Percentiles rank a stretch among this genome's conserved stretches.
These are phyloP conservation scores for Eilema griseolum DNA, from an alignment of 2,888 invertebrate genomes.

Conservation along the genomic window DNA sequence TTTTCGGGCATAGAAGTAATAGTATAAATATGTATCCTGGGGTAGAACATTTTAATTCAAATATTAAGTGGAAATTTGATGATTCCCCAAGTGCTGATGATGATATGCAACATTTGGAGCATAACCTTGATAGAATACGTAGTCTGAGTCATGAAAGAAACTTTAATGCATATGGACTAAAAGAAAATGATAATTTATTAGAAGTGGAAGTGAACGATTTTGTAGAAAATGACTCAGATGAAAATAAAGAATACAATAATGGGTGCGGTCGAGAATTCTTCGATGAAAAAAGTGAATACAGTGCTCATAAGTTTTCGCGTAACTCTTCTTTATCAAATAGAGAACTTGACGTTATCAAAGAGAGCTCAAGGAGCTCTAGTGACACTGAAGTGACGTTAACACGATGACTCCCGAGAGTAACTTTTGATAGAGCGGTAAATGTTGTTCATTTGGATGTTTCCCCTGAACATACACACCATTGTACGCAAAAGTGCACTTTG, in stretches of 20 bases:
- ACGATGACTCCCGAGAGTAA: slow-evolving; percentile 84
- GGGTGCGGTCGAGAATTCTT: slow-evolving; percentile 70
- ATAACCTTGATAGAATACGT: slow-evolving; percentile 83
- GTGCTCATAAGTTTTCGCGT: slow-evolving; percentile 80
- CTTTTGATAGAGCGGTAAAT: slow-evolving; percentile 79
- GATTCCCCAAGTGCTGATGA: slow-evolving; percentile 73
- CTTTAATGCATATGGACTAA: slow-evolving; percentile 71
- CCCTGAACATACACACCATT: slow-evolving; percentile 64
- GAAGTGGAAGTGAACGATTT: slow-evolving; percentile 82
- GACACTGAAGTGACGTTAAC: slow-evolving; percentile 85
- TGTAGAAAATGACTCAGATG: slow-evolving; percentile 75
- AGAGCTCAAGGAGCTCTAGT: slow-evolving; percentile 85
- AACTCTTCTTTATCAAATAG: slow-evolving; percentile 82
- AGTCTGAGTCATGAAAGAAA: slow-evolving; percentile 81
- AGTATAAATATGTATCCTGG: slow-evolving; percentile 82
- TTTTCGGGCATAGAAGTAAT: slow-evolving; percentile 86
- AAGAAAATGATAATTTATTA: slow-evolving; percentile 78
- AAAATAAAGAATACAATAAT: slow-evolving; percentile 70
- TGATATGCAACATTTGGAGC: slow-evolving; percentile 78
- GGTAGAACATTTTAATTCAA: slow-evolving; percentile 83
- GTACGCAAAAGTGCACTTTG: slow-evolving; percentile 62
- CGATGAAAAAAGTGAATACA: slow-evolving; percentile 81
- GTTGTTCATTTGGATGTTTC: slow-evolving; percentile 76
- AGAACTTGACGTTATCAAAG: slow-evolving; percentile 84
- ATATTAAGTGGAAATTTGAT: slow-evolving; percentile 83